Base-by-base conservation (phyloP, 2,797 vertebrate genomes). In the Bovichtus variegatus region DNA sequence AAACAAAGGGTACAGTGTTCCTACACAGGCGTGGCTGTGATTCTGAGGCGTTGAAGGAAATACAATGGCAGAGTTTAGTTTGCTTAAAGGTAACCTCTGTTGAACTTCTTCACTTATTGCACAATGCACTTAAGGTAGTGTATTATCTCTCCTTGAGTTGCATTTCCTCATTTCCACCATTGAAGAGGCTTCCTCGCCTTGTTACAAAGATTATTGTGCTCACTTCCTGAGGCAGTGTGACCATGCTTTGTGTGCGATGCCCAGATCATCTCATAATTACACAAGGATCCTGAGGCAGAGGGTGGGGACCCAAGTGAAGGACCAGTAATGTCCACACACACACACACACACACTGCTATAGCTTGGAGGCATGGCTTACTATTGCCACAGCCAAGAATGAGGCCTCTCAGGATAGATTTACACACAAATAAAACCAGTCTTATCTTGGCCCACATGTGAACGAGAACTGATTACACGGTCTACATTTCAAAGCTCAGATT, bases 211-310 rank as follows among this genome's bases (percentile, higher is more conserved):
- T 92, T 90, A 93, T 87, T 91, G 91, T 87, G 87, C 81, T 89
- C 84, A 87, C 86, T 80, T 93, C 88, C 89, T 73, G 82, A 84
- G 91, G 91, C 91, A 2, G 77, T 89, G 87, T 90, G 90, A 90
- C 88, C 87, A 85, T 75, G 88, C 89, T 91, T 91, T 92, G 87
- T 93, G 87, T 81, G 86, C 73, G 49, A 89, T 87, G 89, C 87
- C 89, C 89, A 80, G 86, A 91, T 93, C 91, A 91, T 92, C 91
- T 92, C 89, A 91, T 90, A 88, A 92, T 93, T 94, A 93, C 90
- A 89, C 86, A 71, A 87, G 76, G 76, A 83, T 91, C 92, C 91
- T 34, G 51, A 85, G 91, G 92, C 92, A 86, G 66, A 90, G 92
- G 91, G 91, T 87, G 91, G 88, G 90, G 90, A 92, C 87, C 78